Conservation (phyloP, 1,140 invertebrate species). For the Hylyphantes graminicola region DNA sequence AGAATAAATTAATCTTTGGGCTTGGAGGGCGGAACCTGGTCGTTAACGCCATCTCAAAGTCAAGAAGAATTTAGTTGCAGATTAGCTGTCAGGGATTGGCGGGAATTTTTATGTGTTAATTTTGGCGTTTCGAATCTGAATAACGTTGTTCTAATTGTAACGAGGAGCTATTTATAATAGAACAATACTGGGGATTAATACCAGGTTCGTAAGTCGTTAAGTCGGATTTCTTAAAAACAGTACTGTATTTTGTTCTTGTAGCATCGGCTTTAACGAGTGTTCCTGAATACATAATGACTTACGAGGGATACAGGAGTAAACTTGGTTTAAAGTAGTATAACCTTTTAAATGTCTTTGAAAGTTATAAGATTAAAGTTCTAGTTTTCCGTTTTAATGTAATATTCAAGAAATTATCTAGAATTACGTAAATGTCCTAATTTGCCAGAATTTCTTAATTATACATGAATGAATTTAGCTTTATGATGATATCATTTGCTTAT, state of each 20-base stretch:
- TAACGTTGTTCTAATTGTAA: slow-evolving; percentile 43
- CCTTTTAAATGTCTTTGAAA: not conserved
- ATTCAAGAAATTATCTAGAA: too few relatives aligned
- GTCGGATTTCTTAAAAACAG: slow-evolving; percentile 47
- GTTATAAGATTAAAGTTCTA: not conserved
- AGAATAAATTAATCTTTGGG: slow-evolving; percentile 56
- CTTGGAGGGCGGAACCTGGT: slow-evolving; percentile 32
- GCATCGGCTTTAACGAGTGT: not conserved
- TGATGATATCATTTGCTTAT: too few relatives aligned
- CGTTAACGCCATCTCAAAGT: slow-evolving; percentile 59
- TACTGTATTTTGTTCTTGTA: slow-evolving; percentile 30
- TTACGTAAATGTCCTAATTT: too few relatives aligned
- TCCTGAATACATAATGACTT: slow-evolving; percentile 46
- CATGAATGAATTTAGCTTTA: too few relatives aligned
- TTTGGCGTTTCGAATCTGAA: slow-evolving; percentile 16
- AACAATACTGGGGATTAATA: slow-evolving; percentile 32
- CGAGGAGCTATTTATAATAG: slow-evolving; percentile 29
- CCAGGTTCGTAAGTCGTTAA: slow-evolving; percentile 42
- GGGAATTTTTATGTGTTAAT: slow-evolving; percentile 52
- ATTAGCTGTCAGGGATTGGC: slow-evolving; percentile 44
- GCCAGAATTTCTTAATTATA: too few relatives aligned
- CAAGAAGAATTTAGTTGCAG: slow-evolving; percentile 57
- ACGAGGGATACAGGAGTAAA: too few relatives aligned
- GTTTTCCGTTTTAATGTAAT: not conserved
- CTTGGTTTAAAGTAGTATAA: not conserved